phyloP scores from a whole-genome alignment of 2,888 invertebrate species.

The Cheilosia vernalis region DNA sequence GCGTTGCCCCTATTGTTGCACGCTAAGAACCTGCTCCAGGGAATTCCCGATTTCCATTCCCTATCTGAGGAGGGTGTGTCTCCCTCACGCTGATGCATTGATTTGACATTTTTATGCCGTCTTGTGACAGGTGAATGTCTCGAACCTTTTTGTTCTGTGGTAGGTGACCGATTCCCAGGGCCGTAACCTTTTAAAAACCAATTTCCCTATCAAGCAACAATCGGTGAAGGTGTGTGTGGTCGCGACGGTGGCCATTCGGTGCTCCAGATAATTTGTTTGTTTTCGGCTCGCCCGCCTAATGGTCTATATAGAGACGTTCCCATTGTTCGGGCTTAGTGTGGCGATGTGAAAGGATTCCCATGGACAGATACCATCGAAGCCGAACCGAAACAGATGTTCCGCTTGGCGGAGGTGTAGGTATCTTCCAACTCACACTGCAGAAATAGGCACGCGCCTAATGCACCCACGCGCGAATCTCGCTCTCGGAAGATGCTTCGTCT shows the following conservation, averaged over 20 bases:
- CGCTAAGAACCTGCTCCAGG: slow-evolving; percentile 43
- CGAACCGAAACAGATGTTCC: slow-evolving; percentile 47
- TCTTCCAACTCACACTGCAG: slow-evolving; percentile 39
- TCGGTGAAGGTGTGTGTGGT: slow-evolving; percentile 66
- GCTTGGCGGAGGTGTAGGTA: slow-evolving; percentile 29
- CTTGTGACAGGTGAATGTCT: slow-evolving; percentile 67
- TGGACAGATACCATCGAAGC: slow-evolving; percentile 25
- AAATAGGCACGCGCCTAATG: slow-evolving; percentile 71
- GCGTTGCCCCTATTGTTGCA: slow-evolving; percentile 35
- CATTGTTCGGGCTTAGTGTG: slow-evolving; percentile 33
- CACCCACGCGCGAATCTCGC: slow-evolving; percentile 64
- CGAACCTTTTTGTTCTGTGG: slow-evolving; percentile 70
- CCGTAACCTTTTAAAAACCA: slow-evolving; percentile 70
- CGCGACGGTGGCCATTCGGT: slow-evolving; percentile 65
- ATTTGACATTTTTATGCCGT: slow-evolving; percentile 65
- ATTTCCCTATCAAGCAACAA: slow-evolving; percentile 62
- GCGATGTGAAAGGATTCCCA: slow-evolving; percentile 62
- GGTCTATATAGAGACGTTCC: slow-evolving; percentile 36
- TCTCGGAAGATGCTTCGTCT: slow-evolving; percentile 3
- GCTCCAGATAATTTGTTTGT: slow-evolving; percentile 71
- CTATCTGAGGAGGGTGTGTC: slow-evolving; percentile 50
- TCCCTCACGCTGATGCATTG: slow-evolving; percentile 49
- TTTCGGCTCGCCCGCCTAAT: slow-evolving; percentile 8
- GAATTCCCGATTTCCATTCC: slow-evolving; percentile 52
- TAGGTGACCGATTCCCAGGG: slow-evolving; percentile 64